These are phyloP conservation scores for Cepphus grylle DNA, from an alignment of 2,113 vertebrate genomes.

Conservation along the genomic window DNA sequence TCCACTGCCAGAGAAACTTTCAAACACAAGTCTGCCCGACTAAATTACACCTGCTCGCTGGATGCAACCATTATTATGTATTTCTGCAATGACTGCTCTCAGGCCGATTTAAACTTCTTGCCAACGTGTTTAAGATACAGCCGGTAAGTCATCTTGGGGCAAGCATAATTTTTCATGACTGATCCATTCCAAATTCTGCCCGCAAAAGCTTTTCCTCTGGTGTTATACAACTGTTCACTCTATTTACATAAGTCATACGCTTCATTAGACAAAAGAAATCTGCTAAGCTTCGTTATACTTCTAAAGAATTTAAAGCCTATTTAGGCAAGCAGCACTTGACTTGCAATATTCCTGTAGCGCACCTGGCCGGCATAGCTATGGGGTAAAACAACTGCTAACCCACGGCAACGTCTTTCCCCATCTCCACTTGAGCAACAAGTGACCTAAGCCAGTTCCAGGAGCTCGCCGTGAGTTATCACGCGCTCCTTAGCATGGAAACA, in stretches of 20 bases:
- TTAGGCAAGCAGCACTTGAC: not conserved
- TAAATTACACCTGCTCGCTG: slow-evolving; percentile 26
- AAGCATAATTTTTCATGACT: not conserved
- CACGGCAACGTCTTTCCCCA: not conserved
- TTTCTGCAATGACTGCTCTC: not conserved
- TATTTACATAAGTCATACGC: not conserved
- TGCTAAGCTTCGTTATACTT: not conserved
- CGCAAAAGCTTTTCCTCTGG: not conserved
- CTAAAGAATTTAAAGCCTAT: not conserved
- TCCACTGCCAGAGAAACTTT: not conserved
- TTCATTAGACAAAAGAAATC: not conserved
- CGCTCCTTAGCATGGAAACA: fast-evolving
- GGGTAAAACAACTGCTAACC: not conserved
- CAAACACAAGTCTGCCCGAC: not conserved
- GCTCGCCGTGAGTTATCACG: not conserved
- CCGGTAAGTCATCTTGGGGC: not conserved
- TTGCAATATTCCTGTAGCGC: not conserved
- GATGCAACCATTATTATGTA: not conserved
- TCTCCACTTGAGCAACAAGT: not conserved
- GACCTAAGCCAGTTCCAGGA: not conserved
- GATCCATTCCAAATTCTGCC: not conserved
- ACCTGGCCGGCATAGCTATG: fast-evolving
- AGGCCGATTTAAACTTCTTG: not conserved
- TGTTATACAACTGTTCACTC: not conserved
- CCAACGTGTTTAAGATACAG: not conserved